Evolutionary conservation across 2,113 vertebrate species (phyloP).

Genomic region (Cariama cristata): DNA sequence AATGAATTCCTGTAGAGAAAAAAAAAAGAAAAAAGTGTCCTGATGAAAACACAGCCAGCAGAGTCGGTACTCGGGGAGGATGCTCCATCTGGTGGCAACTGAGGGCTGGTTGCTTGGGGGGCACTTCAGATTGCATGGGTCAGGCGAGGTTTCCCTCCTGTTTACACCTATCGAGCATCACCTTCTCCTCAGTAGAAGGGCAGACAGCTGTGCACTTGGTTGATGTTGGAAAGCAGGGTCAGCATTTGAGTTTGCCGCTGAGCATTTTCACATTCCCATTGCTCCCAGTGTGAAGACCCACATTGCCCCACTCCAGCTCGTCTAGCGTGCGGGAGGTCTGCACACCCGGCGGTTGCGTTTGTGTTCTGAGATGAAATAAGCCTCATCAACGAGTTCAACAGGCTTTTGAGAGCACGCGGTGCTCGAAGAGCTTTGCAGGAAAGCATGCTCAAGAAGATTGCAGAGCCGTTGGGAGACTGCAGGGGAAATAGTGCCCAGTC

Average conservation of each 20-base stretch:
- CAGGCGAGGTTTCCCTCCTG: not conserved
- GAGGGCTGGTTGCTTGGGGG: not conserved
- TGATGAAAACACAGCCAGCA: not conserved
- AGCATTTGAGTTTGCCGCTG: not conserved
- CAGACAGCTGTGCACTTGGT: rapidly evolving
- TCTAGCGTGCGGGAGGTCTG: rapidly evolving
- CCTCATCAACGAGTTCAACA: not conserved
- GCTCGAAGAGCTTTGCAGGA: not conserved
- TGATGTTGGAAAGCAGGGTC: rapidly evolving
- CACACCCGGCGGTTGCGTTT: rapidly evolving
- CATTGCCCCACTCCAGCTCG: rapidly evolving
- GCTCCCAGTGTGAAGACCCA: rapidly evolving
- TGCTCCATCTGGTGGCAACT: conserved; percentile 4
- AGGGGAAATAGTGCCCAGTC: rapidly evolving
- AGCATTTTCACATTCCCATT: not conserved
- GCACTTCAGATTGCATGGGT: not conserved
- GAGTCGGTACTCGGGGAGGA: not conserved
- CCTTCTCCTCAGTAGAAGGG: not conserved
- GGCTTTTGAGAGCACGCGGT: not conserved
- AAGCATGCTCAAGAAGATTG: rapidly evolving
- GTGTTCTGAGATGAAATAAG: not conserved
- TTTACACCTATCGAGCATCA: not conserved
- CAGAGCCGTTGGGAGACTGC: rapidly evolving
- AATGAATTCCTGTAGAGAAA: not conserved
- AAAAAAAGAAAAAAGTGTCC: not conserved